A percentile compares a stretch with the other conserved stretches of the same genome.
These are phyloP conservation scores for Macquaria australasica DNA, from an alignment of 2,113 vertebrate species.

Conservation along the genomic window DNA sequence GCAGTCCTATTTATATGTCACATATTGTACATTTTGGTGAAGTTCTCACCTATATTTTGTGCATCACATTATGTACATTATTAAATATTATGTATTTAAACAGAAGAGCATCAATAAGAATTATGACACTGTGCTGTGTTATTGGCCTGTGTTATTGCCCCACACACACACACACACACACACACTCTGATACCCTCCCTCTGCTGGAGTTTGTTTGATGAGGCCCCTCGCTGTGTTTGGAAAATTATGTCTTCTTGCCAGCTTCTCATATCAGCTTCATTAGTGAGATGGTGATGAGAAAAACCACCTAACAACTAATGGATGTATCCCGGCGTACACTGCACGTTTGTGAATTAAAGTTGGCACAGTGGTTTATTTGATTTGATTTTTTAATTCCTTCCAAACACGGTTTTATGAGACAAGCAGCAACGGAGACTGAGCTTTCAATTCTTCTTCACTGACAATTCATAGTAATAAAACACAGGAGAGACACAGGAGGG, in stretches of 20 bases:
- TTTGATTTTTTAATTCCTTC: constrained; percentile 49
- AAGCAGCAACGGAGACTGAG: constrained; percentile 18
- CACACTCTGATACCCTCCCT: background rate
- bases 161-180: no score
- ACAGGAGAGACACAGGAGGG: constrained; percentile 13
- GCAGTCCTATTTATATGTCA: no score
- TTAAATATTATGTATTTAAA: background rate
- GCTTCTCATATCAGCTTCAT: constrained; percentile 57
- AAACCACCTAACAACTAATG: background rate
- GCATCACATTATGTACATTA: background rate
- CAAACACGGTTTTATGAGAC: constrained; percentile 55
- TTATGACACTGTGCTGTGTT: background rate
- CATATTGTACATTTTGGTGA: background rate
- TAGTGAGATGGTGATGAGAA: constrained; percentile 31
- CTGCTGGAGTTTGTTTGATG: constrained; percentile 46
- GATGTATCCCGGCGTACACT: background rate
- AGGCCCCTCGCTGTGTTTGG: constrained; percentile 14
- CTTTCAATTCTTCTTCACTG: constrained; percentile 42
- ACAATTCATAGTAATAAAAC: constrained; percentile 48
- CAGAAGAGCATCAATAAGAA: background rate
- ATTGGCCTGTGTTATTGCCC: background rate
- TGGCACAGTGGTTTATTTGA: constrained; percentile 45
- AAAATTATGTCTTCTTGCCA: constrained; percentile 35
- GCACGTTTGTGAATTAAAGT: constrained; percentile 37
- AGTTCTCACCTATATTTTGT: background rate